Evolutionary conservation across 2,888 invertebrate genomes (phyloP), one percentile per base, ranked within the genome.

Genomic region (Dicranocentrus wangi): DNA sequence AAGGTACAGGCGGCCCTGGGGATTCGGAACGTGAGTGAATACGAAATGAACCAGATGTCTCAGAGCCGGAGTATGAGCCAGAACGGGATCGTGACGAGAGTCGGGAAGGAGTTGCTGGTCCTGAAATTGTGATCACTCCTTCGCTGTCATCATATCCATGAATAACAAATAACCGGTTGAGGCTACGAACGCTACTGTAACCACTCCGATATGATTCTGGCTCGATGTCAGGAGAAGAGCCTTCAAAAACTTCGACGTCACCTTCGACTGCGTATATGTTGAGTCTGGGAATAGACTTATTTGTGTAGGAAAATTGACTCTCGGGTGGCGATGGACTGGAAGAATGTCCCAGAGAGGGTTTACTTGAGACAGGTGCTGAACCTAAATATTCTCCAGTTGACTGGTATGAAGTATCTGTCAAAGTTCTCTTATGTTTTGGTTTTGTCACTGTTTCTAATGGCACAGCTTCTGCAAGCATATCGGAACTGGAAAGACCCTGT

Each of bases 381-480:
- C 42, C 53, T 25, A 23, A 47, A 27, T 17, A 51, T 3, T 60
- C 70, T 21, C 73, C 80, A 15, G 69, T 75, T 10, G 81, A 81
- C 2, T 58, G 55, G n/a, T 47, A 71, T 10, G 81, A 76, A n/a
- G 47, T 28, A 3, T 51, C n/a, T n/a, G 43, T 68, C 21, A 53
- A 42, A n/a, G 66, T 61, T 21, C 27, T 17, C 7, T 17, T 69
- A 19, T 68, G 25, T 43, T 73, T 90, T 0, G 91, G 25, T 43
- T 73, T 90, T 0, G 91, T 91, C 0, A 94, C 94, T 0, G 94
- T 94, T 87, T 93, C 93, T 82, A 94, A 87, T 0, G 94, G 94
- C 68, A 94, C 93, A 28, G 93, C 92, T 86, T 92, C 90, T 8
- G 94, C 93, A 53, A 94, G 91, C 63, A 92, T 92, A 87, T 94